A percentile compares a stretch with the other conserved stretches of the same genome.
phyloP scores from a whole-genome alignment of 2,797 vertebrate genomes.

The Chaunax sp. region DNA sequence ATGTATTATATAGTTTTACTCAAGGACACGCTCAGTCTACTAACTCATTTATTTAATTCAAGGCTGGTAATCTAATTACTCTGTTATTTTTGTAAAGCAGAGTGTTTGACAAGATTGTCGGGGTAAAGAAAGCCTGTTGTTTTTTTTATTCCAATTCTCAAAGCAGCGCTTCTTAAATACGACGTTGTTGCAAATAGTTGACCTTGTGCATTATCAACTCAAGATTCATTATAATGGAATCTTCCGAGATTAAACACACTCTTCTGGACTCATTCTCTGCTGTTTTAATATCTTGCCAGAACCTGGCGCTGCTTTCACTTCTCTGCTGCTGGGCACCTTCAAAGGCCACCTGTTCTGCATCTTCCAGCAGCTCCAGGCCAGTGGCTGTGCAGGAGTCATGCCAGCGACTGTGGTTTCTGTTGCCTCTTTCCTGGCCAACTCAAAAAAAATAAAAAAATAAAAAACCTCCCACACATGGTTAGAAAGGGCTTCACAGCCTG shows the following conservation, averaged over 20 bases:
- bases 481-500: slow-evolving; percentile 31
- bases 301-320: slow-evolving; percentile 22
- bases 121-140: slow-evolving; percentile 7
- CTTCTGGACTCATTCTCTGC: slow-evolving; percentile 6
- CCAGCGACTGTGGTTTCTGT: slow-evolving; percentile 52
- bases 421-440: slow-evolving; percentile 38
- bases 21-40: background rate
- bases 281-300: slow-evolving; percentile 33
- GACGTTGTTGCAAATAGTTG: too few species aligned
- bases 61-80: slow-evolving; percentile 5
- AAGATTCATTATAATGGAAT: background rate
- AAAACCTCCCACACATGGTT: slow-evolving; percentile 23
- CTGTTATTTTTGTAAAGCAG: background rate
- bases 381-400: slow-evolving; percentile 34
- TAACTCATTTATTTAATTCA: background rate
- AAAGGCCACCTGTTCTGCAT: slow-evolving; percentile 48
- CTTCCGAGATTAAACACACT: background rate
- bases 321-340: slow-evolving; percentile 18
- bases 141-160: slow-evolving; percentile 1
- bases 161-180: slow-evolving; percentile 8
- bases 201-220: slow-evolving; percentile 24
- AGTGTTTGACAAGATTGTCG: slow-evolving; percentile 11
- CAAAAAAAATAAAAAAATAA: too few species aligned
- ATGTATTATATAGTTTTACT: too few species aligned
- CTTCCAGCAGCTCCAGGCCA: slow-evolving; percentile 54